Evolutionary conservation across 2,113 vertebrate genomes (phyloP).

Genomic region (Hystrix brachyura): DNA sequence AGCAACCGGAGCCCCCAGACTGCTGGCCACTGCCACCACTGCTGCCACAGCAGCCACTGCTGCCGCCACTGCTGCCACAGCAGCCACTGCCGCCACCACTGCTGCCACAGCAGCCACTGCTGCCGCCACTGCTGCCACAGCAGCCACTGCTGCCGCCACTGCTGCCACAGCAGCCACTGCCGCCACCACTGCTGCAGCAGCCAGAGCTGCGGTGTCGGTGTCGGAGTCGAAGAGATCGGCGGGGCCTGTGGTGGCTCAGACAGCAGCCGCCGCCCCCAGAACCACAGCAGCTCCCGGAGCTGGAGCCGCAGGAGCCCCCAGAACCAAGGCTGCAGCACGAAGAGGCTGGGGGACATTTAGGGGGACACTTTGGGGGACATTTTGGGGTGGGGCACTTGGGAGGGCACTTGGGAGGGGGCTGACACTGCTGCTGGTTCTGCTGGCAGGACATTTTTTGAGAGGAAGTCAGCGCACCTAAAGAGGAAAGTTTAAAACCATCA

Average conservation of each 20-base stretch:
- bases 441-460: constrained; percentile 47
- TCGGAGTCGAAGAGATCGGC: fast-evolving
- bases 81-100: background rate
- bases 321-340: constrained; percentile 10
- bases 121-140: background rate
- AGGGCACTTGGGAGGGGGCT: constrained; percentile 30
- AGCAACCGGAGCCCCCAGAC: background rate
- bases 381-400: constrained; percentile 24
- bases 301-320: constrained; percentile 9
- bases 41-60: background rate
- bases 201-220: background rate
- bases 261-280: constrained; percentile 41
- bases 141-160: background rate
- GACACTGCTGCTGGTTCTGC: constrained; percentile 60
- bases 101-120: background rate
- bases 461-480: constrained; percentile 26
- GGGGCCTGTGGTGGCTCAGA: constrained; percentile 37
- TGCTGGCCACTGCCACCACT: background rate
- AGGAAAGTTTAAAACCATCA: background rate
- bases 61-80: background rate
- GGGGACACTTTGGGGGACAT: background rate
- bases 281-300: constrained; percentile 25
- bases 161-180: background rate
- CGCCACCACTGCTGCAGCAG: background rate
- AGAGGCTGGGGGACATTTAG: background rate